Conservation (phyloP, 2,797 vertebrate species). For the Dicrostonyx torquatus region DNA sequence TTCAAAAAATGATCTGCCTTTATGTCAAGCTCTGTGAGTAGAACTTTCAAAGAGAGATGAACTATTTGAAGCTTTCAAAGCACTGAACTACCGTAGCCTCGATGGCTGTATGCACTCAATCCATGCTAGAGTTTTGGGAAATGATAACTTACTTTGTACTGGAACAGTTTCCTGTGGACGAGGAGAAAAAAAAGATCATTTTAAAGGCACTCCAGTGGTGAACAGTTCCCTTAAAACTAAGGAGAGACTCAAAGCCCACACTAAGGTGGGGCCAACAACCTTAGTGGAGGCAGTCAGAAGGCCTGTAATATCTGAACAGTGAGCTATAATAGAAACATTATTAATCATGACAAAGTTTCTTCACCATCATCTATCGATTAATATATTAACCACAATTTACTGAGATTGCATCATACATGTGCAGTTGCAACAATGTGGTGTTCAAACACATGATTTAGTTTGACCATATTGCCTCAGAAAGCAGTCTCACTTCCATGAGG, state of each 20-base stretch:
- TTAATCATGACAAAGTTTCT: neutral
- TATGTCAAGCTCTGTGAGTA: neutral
- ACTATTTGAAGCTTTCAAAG: neutral
- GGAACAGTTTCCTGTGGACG: neutral
- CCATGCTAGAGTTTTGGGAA: neutral
- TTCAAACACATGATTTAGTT: neutral
- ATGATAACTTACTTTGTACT: neutral
- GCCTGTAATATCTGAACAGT: neutral
- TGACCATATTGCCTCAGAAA: neutral
- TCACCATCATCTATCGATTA: neutral
- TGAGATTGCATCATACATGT: neutral
- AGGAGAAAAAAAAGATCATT: neutral
- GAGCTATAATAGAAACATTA: neutral
- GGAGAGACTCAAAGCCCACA: neutral
- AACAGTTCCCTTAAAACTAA: neutral
- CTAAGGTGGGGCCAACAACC: neutral
- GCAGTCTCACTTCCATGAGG: neutral
- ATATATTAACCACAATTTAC: neutral
- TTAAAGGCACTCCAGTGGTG: neutral
- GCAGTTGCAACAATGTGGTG: neutral
- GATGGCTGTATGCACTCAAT: neutral
- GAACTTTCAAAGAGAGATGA: neutral
- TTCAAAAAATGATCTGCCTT: neutral
- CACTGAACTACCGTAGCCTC: neutral
- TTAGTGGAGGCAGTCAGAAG: neutral